phyloP scores from a whole-genome alignment of 2,797 vertebrate genomes.

The Anguilla megastoma region DNA sequence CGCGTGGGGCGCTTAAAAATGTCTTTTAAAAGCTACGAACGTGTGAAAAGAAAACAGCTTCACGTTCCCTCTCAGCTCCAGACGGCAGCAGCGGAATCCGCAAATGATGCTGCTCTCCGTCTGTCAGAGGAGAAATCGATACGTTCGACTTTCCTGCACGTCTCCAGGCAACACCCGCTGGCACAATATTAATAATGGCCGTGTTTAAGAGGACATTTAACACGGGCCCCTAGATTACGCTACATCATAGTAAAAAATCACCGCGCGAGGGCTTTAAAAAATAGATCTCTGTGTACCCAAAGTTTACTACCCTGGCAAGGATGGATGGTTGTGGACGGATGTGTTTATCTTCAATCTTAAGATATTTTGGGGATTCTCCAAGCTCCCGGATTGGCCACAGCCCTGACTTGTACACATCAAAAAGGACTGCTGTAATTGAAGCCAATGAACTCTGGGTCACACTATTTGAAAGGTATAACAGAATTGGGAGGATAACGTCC shows the following conservation, averaged over 20 bases:
- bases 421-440: not conserved
- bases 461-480: not conserved
- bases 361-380: not conserved
- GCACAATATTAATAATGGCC: slow-evolving; percentile 1
- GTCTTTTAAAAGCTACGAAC: not conserved
- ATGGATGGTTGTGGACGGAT: slow-evolving; percentile 6
- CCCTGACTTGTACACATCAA: not conserved
- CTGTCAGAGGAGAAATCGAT: not conserved
- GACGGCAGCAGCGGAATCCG: not conserved
- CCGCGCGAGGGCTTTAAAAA: not conserved
- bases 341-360: not conserved
- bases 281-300: not conserved
- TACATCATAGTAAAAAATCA: slow-evolving; percentile 5
- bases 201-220: not conserved
- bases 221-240: not conserved
- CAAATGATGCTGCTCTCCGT: not conserved
- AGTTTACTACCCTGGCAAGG: not conserved
- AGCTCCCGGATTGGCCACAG: not conserved
- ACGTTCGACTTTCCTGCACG: not conserved
- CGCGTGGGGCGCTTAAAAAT: not conserved
- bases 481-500: not conserved
- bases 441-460: not conserved
- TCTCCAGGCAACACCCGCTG: not conserved
- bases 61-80: not conserved
- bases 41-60: not conserved